Percentiles rank a stretch among this genome's conserved stretches.
Conservation (phyloP, 2,888 invertebrate genomes). For the Agrochola lota region DNA sequence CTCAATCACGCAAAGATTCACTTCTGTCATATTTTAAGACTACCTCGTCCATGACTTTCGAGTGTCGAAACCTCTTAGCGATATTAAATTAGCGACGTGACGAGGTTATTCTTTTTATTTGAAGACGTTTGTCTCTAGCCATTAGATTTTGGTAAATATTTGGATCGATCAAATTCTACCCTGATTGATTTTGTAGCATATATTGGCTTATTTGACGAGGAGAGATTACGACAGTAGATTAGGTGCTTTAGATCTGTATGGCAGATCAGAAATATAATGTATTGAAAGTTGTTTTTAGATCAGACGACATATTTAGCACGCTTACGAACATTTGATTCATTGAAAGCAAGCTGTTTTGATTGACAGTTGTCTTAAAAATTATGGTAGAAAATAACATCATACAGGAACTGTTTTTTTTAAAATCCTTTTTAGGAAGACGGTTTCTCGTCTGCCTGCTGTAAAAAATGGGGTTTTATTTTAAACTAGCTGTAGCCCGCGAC, state of each 20-base stretch:
- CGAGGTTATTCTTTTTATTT: slow-evolving; percentile 59
- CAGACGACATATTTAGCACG: background rate
- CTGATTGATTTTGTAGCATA: slow-evolving; percentile 3
- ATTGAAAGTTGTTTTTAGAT: slow-evolving; percentile 24
- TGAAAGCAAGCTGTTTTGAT: background rate
- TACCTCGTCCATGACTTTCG: slow-evolving; percentile 60
- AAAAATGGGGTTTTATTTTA: background rate
- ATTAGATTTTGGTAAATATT: slow-evolving; percentile 37
- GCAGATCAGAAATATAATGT: slow-evolving; percentile 30
- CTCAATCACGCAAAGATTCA: background rate
- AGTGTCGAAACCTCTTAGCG: slow-evolving; percentile 50
- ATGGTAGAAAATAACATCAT: background rate
- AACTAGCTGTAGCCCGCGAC: too few species aligned
- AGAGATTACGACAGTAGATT: background rate
- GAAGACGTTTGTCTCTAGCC: slow-evolving; percentile 22
- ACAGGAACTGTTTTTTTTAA: background rate
- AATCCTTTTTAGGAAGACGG: background rate
- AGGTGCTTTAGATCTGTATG: too few species aligned
- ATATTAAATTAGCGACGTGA: slow-evolving; percentile 39
- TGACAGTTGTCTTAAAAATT: too few species aligned
- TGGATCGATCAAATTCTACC: background rate
- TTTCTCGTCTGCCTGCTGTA: too few species aligned
- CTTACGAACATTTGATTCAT: background rate
- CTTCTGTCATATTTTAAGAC: slow-evolving; percentile 13
- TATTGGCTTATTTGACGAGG: background rate